phyloP scores from a whole-genome alignment of 2,888 invertebrate species.

The Troglohyphantes excavatus region DNA sequence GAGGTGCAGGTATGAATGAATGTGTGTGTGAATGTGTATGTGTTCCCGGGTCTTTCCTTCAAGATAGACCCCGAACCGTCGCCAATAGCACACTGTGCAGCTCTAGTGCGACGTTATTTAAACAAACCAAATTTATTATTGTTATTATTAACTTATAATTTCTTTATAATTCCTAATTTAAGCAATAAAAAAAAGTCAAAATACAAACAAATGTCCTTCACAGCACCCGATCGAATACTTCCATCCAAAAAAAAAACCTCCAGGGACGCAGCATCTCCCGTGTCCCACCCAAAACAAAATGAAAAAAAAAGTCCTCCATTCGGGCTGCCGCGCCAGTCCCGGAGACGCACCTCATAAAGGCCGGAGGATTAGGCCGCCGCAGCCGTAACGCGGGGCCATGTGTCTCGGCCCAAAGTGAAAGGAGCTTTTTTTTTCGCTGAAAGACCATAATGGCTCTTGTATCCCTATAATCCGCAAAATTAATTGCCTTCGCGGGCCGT shows the following conservation, averaged over 20 bases:
- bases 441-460: slow-evolving; percentile 78
- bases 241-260: neutral
- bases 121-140: too few species aligned
- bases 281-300: neutral
- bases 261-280: neutral
- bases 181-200: too few species aligned
- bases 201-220: too few species aligned
- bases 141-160: too few species aligned
- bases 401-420: slow-evolving; percentile 17
- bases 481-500: slow-evolving; percentile 77
- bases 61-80: too few species aligned
- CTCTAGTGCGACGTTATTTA: too few species aligned
- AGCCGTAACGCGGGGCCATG: slow-evolving; percentile 5
- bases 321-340: slow-evolving; percentile 69
- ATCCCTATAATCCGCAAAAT: slow-evolving; percentile 78
- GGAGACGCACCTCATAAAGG: slow-evolving; percentile 62
- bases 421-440: slow-evolving; percentile 63
- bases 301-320: slow-evolving; percentile 48
- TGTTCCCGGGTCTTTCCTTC: too few species aligned
- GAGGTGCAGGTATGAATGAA: too few species aligned
- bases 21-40: too few species aligned
- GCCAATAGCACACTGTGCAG: too few species aligned
- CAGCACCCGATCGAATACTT: too few species aligned
- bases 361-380: slow-evolving; percentile 62
- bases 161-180: too few species aligned